phyloP scores from a whole-genome alignment of 2,888 invertebrate species.

The Arge pagana region DNA sequence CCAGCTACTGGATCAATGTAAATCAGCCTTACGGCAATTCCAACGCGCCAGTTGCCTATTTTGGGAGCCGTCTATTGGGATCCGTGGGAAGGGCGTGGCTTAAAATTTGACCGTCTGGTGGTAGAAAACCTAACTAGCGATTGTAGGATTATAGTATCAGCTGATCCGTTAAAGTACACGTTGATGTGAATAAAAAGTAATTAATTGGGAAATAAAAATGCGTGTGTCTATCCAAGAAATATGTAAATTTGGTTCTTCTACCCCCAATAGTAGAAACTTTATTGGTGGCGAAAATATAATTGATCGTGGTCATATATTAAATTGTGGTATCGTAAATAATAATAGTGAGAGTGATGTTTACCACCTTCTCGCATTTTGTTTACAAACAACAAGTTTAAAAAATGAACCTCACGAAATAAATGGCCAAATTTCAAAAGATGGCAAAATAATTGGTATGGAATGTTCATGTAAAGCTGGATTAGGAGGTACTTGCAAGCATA shows the following conservation, averaged over 20 bases:
- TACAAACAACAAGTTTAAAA: conserved; percentile 1
- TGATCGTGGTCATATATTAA: background rate
- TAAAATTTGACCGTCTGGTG: background rate
- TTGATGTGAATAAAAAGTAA: background rate
- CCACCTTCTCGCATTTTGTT: background rate
- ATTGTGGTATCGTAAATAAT: background rate
- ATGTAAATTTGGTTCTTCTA: background rate
- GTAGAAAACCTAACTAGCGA: background rate
- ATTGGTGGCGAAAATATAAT: background rate
- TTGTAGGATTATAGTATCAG: background rate
- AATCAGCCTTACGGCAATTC: no score
- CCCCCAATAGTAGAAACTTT: conserved; percentile 1
- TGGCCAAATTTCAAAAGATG: conserved; percentile 2
- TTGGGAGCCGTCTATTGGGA: no score
- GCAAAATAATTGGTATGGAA: conserved; percentile 3
- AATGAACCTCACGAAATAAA: conserved; percentile 3
- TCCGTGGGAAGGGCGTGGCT: conserved; percentile 1
- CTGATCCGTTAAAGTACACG: background rate
- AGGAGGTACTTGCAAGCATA: conserved; percentile 5
- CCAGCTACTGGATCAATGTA: no score
- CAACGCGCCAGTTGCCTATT: no score
- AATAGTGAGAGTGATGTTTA: background rate
- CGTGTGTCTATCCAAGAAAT: conserved; percentile 1
- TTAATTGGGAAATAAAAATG: background rate
- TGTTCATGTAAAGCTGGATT: conserved; percentile 8